phyloP scores from a whole-genome alignment of 1,140 invertebrate species.

The Aphaenogaster rudis region DNA sequence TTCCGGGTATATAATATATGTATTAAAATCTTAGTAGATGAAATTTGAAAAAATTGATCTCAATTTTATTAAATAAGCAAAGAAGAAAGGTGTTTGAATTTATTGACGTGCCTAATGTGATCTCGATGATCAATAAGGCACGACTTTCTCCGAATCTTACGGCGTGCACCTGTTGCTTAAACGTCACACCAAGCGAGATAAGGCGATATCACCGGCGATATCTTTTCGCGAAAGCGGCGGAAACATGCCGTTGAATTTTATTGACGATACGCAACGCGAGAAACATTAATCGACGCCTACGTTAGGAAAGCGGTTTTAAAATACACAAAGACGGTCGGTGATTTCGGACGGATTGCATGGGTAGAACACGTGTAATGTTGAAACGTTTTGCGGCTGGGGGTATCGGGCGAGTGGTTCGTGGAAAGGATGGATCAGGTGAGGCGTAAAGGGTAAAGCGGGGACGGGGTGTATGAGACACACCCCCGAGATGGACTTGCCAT shows the following conservation, averaged over 20 bases:
- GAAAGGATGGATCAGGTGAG: constrained; percentile 34
- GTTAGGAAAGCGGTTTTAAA: constrained; percentile 15
- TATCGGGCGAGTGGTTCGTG: constrained; percentile 34
- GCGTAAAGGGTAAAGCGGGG: background rate
- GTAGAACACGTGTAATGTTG: background rate
- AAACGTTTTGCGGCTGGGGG: constrained; percentile 71
- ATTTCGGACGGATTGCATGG: background rate
- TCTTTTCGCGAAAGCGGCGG: background rate
- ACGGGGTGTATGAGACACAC: constrained; percentile 51
- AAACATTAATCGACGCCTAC: background rate
- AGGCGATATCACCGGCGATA: constrained; percentile 32
- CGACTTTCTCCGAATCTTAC: constrained; percentile 22
- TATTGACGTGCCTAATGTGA: constrained; percentile 27
- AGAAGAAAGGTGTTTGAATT: background rate
- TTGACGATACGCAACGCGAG: background rate
- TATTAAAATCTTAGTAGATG: background rate
- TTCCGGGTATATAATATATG: background rate
- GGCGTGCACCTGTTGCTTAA: constrained; percentile 72
- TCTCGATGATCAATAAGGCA: constrained; percentile 39
- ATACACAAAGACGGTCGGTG: background rate
- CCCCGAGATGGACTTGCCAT: constrained; percentile 84
- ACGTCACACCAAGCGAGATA: constrained; percentile 25
- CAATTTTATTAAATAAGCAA: constrained; percentile 22
- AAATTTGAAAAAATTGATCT: background rate
- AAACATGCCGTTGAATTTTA: background rate